A percentile compares a stretch with the other conserved stretches of the same genome.
Conservation (phyloP, 1,140 invertebrate species). For the Musca vetustissima region DNA sequence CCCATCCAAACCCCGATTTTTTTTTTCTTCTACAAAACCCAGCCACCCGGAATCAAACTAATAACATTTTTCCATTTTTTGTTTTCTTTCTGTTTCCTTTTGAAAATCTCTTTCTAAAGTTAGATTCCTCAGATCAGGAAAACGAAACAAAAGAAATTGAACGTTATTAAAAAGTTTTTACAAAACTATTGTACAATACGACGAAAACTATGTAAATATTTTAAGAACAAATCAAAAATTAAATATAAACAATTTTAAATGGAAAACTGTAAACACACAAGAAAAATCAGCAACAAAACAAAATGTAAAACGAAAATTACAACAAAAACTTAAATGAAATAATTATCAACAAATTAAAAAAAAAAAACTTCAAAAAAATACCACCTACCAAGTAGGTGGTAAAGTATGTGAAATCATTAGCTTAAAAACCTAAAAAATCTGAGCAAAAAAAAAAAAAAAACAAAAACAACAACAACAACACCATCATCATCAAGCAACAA, state of each 20-base stretch:
- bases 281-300: too few relatives aligned
- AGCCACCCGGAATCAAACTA: too few relatives aligned
- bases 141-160: constrained; percentile 7
- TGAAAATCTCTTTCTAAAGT: constrained; percentile 8
- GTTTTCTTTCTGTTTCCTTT: too few relatives aligned
- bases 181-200: constrained; percentile 14
- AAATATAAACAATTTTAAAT: constrained; percentile 18
- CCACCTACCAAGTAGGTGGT: constrained; percentile 15
- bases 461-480: too few relatives aligned
- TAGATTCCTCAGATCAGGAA: constrained; percentile 13
- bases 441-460: too few relatives aligned
- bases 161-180: constrained; percentile 17
- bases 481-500: too few relatives aligned
- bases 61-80: too few relatives aligned
- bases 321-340: too few relatives aligned
- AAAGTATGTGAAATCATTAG: neutral
- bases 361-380: neutral
- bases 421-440: neutral
- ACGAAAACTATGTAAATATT: constrained; percentile 9
- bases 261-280: neutral
- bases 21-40: too few relatives aligned
- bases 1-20: neutral
- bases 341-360: neutral
- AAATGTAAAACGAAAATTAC: too few relatives aligned
- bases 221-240: constrained; percentile 9